Conservation (phyloP, 2,113 vertebrate species). For the Chroicocephalus ridibundus region DNA sequence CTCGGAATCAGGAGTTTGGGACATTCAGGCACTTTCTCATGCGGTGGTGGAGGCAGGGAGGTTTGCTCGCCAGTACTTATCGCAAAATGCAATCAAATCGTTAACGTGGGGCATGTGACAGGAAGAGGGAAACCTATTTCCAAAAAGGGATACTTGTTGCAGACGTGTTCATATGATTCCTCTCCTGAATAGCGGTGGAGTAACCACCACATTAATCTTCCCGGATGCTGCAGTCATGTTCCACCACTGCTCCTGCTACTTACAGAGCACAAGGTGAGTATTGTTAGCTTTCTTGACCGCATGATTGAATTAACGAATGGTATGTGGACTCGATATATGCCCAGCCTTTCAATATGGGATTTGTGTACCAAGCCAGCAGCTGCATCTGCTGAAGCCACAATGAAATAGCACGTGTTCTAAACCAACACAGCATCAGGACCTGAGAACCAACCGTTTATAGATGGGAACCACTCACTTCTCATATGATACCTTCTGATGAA, state of each 20-base stretch:
- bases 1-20: background rate
- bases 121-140: background rate
- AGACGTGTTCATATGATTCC: background rate
- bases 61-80: background rate
- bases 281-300: background rate
- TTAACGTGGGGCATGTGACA: rapidly evolving
- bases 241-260: background rate
- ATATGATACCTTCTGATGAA: background rate
- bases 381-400: background rate
- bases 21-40: rapidly evolving
- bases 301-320: background rate
- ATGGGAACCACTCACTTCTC: background rate
- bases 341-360: background rate
- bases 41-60: background rate
- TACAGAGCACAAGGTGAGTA: background rate
- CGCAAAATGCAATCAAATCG: background rate
- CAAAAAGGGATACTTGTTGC: background rate
- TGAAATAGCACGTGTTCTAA: rapidly evolving
- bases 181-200: background rate
- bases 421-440: background rate
- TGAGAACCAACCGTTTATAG: rapidly evolving
- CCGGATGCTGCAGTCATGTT: background rate
- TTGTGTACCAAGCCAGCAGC: background rate
- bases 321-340: background rate
- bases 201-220: background rate